These are phyloP conservation scores for Butorides virescens DNA, from an alignment of 2,113 vertebrate species.

Conservation along the genomic window DNA sequence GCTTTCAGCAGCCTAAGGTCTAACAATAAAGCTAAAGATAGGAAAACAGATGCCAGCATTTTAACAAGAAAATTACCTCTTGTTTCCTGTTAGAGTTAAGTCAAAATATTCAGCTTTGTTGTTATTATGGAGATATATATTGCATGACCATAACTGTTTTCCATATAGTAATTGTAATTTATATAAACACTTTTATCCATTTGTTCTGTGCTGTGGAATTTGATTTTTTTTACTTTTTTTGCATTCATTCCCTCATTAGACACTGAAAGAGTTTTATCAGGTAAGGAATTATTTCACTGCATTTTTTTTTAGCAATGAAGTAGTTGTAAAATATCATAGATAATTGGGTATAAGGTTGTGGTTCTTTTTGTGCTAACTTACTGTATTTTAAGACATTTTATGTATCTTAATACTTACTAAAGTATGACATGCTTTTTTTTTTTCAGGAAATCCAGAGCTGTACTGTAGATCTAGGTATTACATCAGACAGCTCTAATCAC, in stretches of 20 bases:
- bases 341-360: constrained; percentile 58
- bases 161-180: constrained; percentile 77
- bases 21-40: neutral
- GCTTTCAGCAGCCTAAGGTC: neutral
- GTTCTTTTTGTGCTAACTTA: constrained; percentile 45
- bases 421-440: neutral
- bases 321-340: constrained; percentile 72
- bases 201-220: constrained; percentile 87
- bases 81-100: constrained; percentile 39
- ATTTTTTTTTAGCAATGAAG: constrained; percentile 75
- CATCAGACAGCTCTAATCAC: constrained; percentile 89
- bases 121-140: constrained; percentile 65
- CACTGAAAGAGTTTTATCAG: constrained; percentile 97
- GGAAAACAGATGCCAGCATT: neutral
- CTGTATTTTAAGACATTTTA: constrained; percentile 47
- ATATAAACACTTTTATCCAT: constrained; percentile 79
- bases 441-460: constrained; percentile 90
- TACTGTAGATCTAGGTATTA: constrained; percentile 88
- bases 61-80: constrained; percentile 35
- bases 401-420: neutral
- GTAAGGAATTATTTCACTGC: constrained; percentile 88
- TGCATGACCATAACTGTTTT: constrained; percentile 79
- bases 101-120: constrained; percentile 60
- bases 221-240: constrained; percentile 91
- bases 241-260: constrained; percentile 92